Conservation (phyloP, 2,888 invertebrate genomes). For the Cephus pygmeus region DNA sequence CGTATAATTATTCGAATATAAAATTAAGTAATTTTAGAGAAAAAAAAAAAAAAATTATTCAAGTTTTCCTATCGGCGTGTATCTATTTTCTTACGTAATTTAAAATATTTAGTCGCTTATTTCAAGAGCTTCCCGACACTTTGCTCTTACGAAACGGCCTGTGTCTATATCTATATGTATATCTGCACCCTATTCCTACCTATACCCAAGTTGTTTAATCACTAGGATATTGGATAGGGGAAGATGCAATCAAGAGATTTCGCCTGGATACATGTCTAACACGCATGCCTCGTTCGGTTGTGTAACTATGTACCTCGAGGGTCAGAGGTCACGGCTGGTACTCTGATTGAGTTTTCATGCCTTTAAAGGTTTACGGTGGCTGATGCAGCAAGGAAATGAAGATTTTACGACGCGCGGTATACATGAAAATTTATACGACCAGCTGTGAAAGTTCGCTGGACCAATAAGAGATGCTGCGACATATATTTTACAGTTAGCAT, state of each 20-base stretch:
- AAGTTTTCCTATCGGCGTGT: background rate
- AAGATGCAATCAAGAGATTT: background rate
- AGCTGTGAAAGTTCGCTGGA: background rate
- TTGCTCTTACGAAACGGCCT: background rate
- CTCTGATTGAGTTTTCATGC: background rate
- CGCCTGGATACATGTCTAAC: background rate
- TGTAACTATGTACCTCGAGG: background rate
- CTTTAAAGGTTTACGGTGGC: background rate
- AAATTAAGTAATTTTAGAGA: too few species aligned
- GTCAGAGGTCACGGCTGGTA: background rate
- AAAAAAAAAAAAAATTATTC: background rate
- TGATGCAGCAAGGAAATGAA: background rate
- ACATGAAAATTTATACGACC: background rate
- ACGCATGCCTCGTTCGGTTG: background rate
- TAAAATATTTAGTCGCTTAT: background rate
- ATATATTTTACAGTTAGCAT: background rate
- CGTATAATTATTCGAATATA: too few species aligned
- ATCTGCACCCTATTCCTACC: too few species aligned
- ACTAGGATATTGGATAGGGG: background rate
- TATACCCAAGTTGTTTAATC: background rate
- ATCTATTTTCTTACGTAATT: background rate
- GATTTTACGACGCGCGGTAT: background rate
- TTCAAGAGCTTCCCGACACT: background rate
- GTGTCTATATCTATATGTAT: background rate
- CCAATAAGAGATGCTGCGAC: background rate